Base-by-base conservation (phyloP, 2,113 vertebrate species). In the Vulpes vulpes region DNA sequence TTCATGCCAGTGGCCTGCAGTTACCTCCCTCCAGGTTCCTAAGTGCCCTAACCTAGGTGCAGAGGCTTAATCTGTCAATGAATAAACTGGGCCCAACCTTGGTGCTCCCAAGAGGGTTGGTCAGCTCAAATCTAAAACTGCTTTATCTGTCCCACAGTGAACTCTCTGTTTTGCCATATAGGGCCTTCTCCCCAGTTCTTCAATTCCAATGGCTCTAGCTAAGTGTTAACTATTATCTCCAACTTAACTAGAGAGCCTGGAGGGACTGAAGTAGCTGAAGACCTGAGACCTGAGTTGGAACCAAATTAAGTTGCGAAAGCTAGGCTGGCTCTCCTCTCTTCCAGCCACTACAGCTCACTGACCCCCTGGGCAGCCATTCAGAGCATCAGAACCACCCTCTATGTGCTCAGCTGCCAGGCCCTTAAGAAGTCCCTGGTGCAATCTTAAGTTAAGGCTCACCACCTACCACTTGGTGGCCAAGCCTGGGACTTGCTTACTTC, bases 221-320 rank as follows among this genome's bases (percentile, higher is more conserved):
- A 74, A 71, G 87, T 74, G 53, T 76, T 35, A 98, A 96, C 49
- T 80, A 88, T 43, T 43, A 95, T 95, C 22, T 85, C 82, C 65
- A 93, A 27, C 27, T 64, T 97, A 87, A 78, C 83, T 22, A 94
- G 62, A 94, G 1, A 96, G 35, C 35, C 79, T 94, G 27, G 49
- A 82, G n/a, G 91, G 87, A 73, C 43, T 97, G n/a, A 96, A 16
- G 8, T 57, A 60, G 19, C 86, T 93, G 11, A 96, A 93, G 71
- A 93, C 57, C 16, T 43, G 97, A 62, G 94, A 97, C 71, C 82
- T 94, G 8, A 93, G 71, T 51, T 96, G 90, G 92, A 98, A 97
- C 73, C 57, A 95, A 89, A 96, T 93, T 95, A 88, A 97, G 60
- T 49, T 89, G 27, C 82, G 92, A 3, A 51, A 65, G 1, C 65